Conservation (phyloP, 2,888 invertebrate species). For the Eurois occulta region DNA sequence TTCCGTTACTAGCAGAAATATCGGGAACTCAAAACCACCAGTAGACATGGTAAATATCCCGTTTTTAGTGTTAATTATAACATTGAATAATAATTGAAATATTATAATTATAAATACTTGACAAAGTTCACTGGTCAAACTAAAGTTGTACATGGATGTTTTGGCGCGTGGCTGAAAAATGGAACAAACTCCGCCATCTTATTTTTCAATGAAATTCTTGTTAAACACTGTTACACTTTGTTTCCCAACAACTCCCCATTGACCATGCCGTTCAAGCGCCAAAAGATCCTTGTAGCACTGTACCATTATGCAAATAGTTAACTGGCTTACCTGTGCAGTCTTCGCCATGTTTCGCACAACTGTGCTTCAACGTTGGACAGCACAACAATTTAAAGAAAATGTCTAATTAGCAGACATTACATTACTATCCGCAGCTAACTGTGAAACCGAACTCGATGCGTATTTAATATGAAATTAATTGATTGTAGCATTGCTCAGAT, state of each 20-base stretch:
- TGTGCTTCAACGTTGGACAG: constrained; percentile 1
- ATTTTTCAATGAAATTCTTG: not conserved
- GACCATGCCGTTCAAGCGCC: not conserved
- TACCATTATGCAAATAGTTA: not conserved
- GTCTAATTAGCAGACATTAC: constrained; percentile 25
- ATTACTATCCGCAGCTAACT: constrained; percentile 28
- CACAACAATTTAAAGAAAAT: constrained; percentile 49
- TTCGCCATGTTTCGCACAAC: constrained; percentile 38
- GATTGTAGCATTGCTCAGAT: constrained; percentile 35
- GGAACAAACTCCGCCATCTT: not conserved
- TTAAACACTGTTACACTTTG: not conserved
- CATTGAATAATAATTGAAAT: too few relatives aligned
- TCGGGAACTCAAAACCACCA: too few relatives aligned
- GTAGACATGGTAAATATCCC: too few relatives aligned
- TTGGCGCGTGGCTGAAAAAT: not conserved
- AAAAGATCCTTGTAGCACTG: constrained; percentile 2
- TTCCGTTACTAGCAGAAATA: too few relatives aligned
- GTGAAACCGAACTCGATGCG: constrained; percentile 32
- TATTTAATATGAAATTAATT: constrained; percentile 53
- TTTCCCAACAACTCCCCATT: not conserved
- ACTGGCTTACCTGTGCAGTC: constrained; percentile 45
- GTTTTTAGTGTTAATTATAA: too few relatives aligned
- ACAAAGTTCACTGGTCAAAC: not conserved
- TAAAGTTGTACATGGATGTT: not conserved
- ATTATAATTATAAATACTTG: not conserved